These are phyloP conservation scores for Nematolebias whitei DNA, from an alignment of 2,113 vertebrate species.

Conservation along the genomic window DNA sequence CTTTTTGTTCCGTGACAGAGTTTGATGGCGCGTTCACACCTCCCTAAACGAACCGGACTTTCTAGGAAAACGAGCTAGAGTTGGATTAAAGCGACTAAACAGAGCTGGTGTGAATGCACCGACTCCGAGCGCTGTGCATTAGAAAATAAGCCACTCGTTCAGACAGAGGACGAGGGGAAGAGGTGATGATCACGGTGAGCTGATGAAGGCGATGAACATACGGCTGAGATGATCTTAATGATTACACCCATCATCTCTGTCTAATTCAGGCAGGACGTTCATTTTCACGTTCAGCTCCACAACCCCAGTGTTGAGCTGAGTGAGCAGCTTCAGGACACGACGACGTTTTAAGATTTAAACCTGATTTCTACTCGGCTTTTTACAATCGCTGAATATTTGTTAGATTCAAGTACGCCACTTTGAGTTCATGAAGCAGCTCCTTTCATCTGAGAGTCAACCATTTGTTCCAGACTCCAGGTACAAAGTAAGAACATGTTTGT, in stretches of 20 bases:
- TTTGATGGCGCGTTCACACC: no score
- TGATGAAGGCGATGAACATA: constrained; percentile 44
- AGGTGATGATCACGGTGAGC: constrained; percentile 25
- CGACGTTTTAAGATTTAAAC: constrained; percentile 20
- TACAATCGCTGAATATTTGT: constrained; percentile 2
- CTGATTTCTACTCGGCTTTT: background rate
- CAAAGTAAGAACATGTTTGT: background rate
- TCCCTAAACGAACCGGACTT: no score
- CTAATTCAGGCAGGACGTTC: constrained; percentile 4
- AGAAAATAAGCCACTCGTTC: constrained; percentile 40
- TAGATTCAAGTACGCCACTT: constrained; percentile 3
- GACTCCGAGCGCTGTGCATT: constrained; percentile 25
- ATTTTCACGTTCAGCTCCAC: constrained; percentile 18
- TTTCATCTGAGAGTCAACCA: constrained; percentile 1
- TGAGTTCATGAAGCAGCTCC: constrained; percentile 6
- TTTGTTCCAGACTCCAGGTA: background rate
- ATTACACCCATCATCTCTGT: constrained; percentile 12
- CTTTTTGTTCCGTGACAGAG: no score
- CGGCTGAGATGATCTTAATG: constrained; percentile 19
- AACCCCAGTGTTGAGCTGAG: background rate
- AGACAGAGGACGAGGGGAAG: constrained; percentile 30
- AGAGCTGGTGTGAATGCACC: no score
- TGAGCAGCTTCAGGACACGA: constrained; percentile 42
- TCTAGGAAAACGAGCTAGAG: no score
- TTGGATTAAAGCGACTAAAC: no score